Percentiles rank a stretch among this genome's conserved stretches.
Evolutionary conservation across 1,140 invertebrate species (phyloP).

Genomic region (Atta cephalotes): DNA sequence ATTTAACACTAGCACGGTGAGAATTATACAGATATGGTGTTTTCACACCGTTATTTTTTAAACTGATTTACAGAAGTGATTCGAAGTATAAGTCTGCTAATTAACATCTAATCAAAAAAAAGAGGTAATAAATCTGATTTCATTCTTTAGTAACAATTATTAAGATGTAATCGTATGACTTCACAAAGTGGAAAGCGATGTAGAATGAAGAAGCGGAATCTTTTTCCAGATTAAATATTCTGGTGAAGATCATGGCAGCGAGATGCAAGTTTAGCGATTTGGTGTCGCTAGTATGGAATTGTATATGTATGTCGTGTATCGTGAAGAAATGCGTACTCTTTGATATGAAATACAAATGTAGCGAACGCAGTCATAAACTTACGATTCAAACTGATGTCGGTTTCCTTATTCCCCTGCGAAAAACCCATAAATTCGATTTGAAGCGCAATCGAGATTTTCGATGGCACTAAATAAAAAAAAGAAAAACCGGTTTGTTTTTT

Average conservation of each 20-base stretch:
- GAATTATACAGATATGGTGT: too few species aligned
- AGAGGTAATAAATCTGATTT: neutral
- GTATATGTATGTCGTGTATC: neutral
- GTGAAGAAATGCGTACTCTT: neutral
- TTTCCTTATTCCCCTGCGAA: slow-evolving; percentile 14
- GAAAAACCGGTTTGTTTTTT: neutral
- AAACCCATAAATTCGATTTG: slow-evolving; percentile 7
- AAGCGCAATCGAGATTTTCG: neutral
- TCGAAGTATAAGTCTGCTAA: neutral
- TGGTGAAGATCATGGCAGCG: neutral
- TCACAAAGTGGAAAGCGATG: neutral
- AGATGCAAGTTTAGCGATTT: neutral
- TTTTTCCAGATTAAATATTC: slow-evolving; percentile 16
- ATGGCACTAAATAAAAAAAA: neutral
- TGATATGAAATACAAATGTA: neutral
- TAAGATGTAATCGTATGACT: neutral
- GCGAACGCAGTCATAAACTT: slow-evolving; percentile 47
- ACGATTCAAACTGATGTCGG: slow-evolving; percentile 49
- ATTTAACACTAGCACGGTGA: too few species aligned
- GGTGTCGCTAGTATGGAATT: slow-evolving; percentile 1
- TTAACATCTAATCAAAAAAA: neutral
- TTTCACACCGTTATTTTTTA: too few species aligned
- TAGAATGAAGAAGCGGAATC: neutral
- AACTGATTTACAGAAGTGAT: too few species aligned
- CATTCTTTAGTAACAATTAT: neutral